phyloP scores from a whole-genome alignment of 2,888 invertebrate species.

The Psylliodes chrysocephalus region DNA sequence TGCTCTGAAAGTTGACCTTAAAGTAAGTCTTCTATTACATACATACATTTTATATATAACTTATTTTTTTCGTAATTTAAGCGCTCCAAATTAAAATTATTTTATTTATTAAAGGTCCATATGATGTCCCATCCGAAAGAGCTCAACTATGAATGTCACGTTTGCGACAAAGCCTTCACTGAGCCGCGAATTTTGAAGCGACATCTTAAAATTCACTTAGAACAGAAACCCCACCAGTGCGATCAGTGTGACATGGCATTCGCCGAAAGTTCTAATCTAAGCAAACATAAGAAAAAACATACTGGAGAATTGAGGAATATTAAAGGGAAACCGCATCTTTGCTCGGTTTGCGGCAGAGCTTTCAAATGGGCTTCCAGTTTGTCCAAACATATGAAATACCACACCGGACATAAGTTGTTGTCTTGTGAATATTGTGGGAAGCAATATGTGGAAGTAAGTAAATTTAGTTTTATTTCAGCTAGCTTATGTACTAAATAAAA shows the following conservation, averaged over 20 bases:
- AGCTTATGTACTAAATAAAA: too few relatives aligned
- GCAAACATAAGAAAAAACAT: slow-evolving; percentile 66
- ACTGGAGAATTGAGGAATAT: slow-evolving; percentile 65
- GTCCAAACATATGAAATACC: slow-evolving; percentile 67
- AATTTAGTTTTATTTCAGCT: not conserved
- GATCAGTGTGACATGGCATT: slow-evolving; percentile 66
- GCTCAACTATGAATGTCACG: slow-evolving; percentile 57
- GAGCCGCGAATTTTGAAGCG: slow-evolving; percentile 63
- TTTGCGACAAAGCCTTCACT: slow-evolving; percentile 63
- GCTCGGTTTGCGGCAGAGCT: slow-evolving; percentile 64
- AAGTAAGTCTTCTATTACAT: slow-evolving; percentile 49
- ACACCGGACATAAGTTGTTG: slow-evolving; percentile 65
- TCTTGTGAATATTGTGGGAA: slow-evolving; percentile 65
- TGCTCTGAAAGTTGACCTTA: slow-evolving; percentile 61
- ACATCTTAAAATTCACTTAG: slow-evolving; percentile 65
- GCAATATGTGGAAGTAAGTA: slow-evolving; percentile 64
- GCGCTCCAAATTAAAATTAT: too few relatives aligned
- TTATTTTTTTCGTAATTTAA: not conserved
- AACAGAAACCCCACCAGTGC: slow-evolving; percentile 65
- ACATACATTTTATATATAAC: not conserved
- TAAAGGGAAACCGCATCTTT: slow-evolving; percentile 63
- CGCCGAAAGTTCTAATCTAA: slow-evolving; percentile 66
- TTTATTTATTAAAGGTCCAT: slow-evolving; percentile 56
- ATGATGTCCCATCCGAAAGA: slow-evolving; percentile 64
- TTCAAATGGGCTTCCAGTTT: slow-evolving; percentile 67